Conservation (phyloP, 2,797 vertebrate genomes). For the Platyrinchus mystaceus region DNA sequence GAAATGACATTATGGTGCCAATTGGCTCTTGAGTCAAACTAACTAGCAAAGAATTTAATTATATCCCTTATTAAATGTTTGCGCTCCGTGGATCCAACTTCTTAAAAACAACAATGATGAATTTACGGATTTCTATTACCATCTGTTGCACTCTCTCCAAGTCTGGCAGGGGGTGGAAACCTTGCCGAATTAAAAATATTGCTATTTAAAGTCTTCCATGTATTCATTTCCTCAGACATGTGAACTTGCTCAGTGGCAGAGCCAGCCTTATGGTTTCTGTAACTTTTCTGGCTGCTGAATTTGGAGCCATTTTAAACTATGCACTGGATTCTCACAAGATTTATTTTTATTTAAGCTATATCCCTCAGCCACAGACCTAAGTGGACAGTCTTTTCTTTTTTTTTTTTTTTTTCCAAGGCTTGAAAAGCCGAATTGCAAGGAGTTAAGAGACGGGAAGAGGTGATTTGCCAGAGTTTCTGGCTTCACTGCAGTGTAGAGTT, state of each 20-base stretch:
- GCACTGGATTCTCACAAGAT: not conserved
- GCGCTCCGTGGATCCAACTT: slow-evolving; percentile 24
- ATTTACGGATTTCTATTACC: slow-evolving; percentile 53
- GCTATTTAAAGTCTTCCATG: slow-evolving; percentile 30
- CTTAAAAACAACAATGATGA: slow-evolving; percentile 56
- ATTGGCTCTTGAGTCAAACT: slow-evolving; percentile 53
- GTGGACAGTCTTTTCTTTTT: not conserved
- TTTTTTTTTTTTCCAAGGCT: not conserved
- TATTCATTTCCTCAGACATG: slow-evolving; percentile 48
- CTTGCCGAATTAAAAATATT: slow-evolving; percentile 43
- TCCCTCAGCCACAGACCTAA: not conserved
- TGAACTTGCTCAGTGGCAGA: slow-evolving; percentile 12
- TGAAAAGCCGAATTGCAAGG: slow-evolving; percentile 23
- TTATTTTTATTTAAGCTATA: not conserved
- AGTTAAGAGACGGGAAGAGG: slow-evolving; percentile 18
- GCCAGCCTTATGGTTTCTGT: slow-evolving; percentile 9
- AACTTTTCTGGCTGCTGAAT: slow-evolving; percentile 35
- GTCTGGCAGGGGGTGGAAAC: slow-evolving; percentile 46
- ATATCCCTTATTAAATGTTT: slow-evolving; percentile 68
- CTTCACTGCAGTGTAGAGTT: slow-evolving; percentile 47
- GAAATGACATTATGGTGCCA: slow-evolving; percentile 40
- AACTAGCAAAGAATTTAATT: slow-evolving; percentile 60
- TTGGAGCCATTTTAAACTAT: not conserved
- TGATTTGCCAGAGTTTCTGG: slow-evolving; percentile 59
- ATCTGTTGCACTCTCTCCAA: slow-evolving; percentile 31